These are phyloP conservation scores for Sebastes diaconus DNA, from an alignment of 2,797 vertebrate species.

Conservation along the genomic window DNA sequence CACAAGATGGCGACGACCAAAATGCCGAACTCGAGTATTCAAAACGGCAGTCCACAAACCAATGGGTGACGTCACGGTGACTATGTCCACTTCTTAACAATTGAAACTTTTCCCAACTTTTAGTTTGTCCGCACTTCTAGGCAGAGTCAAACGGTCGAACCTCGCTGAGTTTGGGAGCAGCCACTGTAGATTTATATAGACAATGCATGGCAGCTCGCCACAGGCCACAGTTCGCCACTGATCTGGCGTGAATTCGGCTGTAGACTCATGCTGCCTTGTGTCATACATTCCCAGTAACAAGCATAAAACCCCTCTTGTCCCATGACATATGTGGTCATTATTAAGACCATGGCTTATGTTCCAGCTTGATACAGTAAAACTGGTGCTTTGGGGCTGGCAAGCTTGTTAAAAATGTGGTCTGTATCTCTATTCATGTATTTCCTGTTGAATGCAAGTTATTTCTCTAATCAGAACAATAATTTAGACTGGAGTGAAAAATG, in stretches of 20 bases:
- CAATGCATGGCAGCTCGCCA: background rate
- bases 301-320: background rate
- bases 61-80: too few species aligned
- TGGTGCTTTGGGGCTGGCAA: background rate
- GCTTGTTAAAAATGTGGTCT: conserved; percentile 13
- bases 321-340: background rate
- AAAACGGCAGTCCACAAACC: too few species aligned
- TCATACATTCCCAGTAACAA: background rate
- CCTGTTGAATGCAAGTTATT: background rate
- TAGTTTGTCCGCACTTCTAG: too few species aligned
- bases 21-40: too few species aligned
- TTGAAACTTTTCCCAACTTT: too few species aligned
- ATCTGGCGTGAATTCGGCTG: background rate
- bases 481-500: background rate
- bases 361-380: background rate
- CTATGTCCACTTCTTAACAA: too few species aligned
- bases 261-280: background rate
- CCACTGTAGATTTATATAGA: background rate
- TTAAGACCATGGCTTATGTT: background rate
- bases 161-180: too few species aligned
- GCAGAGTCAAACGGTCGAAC: fast-evolving
- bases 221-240: background rate
- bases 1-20: too few species aligned
- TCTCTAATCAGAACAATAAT: background rate
- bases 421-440: background rate